These are phyloP conservation scores for Drosophila cyrtoloma DNA, from an alignment of 2,888 invertebrate species.

Conservation along the genomic window DNA sequence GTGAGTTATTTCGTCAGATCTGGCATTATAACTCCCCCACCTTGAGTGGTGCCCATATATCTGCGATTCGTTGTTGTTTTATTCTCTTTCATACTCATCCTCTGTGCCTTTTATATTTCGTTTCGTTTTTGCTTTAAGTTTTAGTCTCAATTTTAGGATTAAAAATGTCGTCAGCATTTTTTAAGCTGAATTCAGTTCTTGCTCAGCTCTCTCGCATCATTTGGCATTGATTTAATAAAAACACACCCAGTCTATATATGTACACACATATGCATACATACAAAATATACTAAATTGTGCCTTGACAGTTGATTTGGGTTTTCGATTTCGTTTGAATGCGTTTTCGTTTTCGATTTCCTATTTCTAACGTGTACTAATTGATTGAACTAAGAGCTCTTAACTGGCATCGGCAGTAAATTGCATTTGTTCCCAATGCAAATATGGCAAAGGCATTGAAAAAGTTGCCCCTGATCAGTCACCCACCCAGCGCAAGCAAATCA, in stretches of 20 bases:
- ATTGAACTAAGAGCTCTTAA: constrained; percentile 6
- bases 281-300: constrained; percentile 48
- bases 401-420: constrained; percentile 9
- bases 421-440: constrained; percentile 15
- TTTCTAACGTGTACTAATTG: constrained; percentile 8
- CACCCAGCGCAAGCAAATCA: constrained; percentile 24
- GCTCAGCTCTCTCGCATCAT: constrained; percentile 32
- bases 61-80: constrained; percentile 19
- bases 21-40: constrained; percentile 48
- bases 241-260: constrained; percentile 41
- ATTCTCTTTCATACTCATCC: no score
- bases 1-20: constrained; percentile 47
- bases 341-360: constrained; percentile 54
- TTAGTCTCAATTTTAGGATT: constrained; percentile 80
- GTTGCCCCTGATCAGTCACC: constrained; percentile 52
- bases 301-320: constrained; percentile 81
- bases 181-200: constrained; percentile 67
- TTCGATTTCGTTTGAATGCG: constrained; percentile 64
- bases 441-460: constrained; percentile 36
- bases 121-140: constrained; percentile 32
- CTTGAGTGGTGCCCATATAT: constrained; percentile 54
- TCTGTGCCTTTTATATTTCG: neutral
- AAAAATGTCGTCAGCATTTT: constrained; percentile 80
- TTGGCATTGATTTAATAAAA: constrained; percentile 71
- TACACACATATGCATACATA: constrained; percentile 12